Evolutionary conservation across 1,140 invertebrate species (phyloP).

Genomic region (Carcinoscorpius rotundicauda): DNA sequence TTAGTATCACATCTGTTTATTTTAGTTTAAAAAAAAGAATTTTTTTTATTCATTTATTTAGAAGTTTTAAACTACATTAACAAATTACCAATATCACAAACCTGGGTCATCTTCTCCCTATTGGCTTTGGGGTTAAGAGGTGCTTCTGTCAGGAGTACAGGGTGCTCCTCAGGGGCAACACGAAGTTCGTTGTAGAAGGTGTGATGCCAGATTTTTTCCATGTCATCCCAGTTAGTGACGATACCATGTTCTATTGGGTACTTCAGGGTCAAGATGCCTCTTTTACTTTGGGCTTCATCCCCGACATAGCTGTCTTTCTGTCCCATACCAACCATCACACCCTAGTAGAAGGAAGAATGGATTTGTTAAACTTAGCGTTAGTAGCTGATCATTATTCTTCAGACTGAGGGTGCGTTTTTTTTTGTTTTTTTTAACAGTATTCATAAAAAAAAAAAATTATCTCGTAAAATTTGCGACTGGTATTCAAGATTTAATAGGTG

Average conservation of each 20-base stretch:
- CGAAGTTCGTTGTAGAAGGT: constrained; percentile 64
- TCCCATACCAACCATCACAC: constrained; percentile 96
- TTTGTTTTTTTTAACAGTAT: too few species aligned
- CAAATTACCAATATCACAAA: not conserved
- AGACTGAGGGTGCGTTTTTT: too few species aligned
- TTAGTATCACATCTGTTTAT: too few species aligned
- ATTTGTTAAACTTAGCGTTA: too few species aligned
- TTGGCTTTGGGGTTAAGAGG: constrained; percentile 46
- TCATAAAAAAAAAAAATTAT: too few species aligned
- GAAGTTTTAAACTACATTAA: too few species aligned
- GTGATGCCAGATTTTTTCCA: constrained; percentile 96
- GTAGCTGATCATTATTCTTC: too few species aligned
- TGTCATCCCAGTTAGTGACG: constrained; percentile 93
- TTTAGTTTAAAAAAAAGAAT: constrained; percentile 10
- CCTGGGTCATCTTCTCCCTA: constrained; percentile 80
- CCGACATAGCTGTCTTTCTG: constrained; percentile 96
- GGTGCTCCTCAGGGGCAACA: constrained; percentile 46
- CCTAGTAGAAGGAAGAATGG: constrained; percentile 23
- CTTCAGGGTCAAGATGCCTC: constrained; percentile 85
- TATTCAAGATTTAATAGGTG: too few species aligned
- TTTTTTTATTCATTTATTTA: not conserved
- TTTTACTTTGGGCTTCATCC: constrained; percentile 92
- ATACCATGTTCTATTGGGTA: constrained; percentile 93
- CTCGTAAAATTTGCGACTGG: too few species aligned
- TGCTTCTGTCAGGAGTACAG: constrained; percentile 47